Evolutionary conservation across 30 jellyfish, hydroid and myxozoan species (phyloP), one percentile per base, ranked within the genome.

Genomic region (Phacellophora camtschatica): DNA sequence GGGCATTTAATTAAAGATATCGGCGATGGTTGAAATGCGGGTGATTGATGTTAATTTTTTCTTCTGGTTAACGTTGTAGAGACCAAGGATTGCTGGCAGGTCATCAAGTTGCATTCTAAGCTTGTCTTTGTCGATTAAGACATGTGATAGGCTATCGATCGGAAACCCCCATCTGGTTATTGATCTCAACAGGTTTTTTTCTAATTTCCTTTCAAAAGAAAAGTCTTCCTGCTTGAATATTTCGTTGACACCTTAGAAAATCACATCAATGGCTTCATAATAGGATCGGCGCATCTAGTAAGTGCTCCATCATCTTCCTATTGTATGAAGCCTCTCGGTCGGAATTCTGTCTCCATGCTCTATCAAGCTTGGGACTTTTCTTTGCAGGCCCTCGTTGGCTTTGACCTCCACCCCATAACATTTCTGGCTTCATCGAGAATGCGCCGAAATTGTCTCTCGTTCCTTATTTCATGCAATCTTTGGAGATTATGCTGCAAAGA

Each of bases 71-170:
- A 28, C 22, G 70, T 36, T 76, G 69, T 55, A 76, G 68, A 56
- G 81, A 58, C 81, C 81, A 37, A 76, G 81, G 88, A 56, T 58
- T 37, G 78, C 59, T 24, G 88, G 88, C 81, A 58, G 58, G 53
- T 58, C 88, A 76, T 76, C 88, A 31, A 55, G 51, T 58, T 76
- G 68, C 68, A 46, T 41, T 71, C 53, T 71, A 70, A 71, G 19
- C 71, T 42, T 42, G 0, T 71, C 74, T 45, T 71, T 71, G 25
- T 39, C 65, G 66, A 72, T 36, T 55, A 74, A 54, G 33, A 31
- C 87, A 49, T 57, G 32, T 54, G 5, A 8, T 1, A 74, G 65
- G 34, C 37, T 74, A 55, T 20, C 57, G 5, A 74, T 55, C 4
- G 64, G 61, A 23, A 51, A 5, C 5, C 63, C 20, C 18, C 83